These are phyloP conservation scores for Ctenopoma multispine DNA, from an alignment of 2,797 vertebrate genomes.

Conservation along the genomic window DNA sequence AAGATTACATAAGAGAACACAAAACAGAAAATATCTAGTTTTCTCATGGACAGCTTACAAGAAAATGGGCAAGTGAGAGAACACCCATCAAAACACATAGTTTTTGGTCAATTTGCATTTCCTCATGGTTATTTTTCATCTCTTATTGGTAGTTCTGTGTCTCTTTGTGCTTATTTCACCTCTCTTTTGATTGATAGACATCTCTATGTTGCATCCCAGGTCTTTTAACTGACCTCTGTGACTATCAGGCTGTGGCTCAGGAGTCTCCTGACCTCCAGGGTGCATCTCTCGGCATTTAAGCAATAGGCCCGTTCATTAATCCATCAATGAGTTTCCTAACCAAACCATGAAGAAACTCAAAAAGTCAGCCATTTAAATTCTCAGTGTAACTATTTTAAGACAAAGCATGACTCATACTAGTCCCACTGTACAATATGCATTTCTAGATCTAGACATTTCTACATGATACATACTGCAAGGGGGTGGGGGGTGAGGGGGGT, in stretches of 20 bases:
- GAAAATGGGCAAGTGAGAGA: not conserved
- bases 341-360: no score
- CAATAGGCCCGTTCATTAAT: not conserved
- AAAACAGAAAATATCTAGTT: constrained; percentile 11
- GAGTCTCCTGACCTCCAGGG: no score
- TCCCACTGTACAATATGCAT: no score
- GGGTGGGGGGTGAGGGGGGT: no score
- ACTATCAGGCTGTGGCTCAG: no score
- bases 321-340: not conserved
- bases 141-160: not conserved
- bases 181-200: no score
- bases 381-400: no score
- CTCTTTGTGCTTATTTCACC: not conserved
- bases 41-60: not conserved
- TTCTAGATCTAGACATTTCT: no score
- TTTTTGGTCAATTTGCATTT: not conserved
- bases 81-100: no score
- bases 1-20: constrained; percentile 7
- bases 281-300: no score
- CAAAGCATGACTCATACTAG: no score
- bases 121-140: not conserved
- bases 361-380: no score
- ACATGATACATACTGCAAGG: not conserved
- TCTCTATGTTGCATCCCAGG: not conserved
- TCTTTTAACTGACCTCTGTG: not conserved